Conservation (phyloP, 2,888 invertebrate genomes). For the Yponomeuta evonymella region DNA sequence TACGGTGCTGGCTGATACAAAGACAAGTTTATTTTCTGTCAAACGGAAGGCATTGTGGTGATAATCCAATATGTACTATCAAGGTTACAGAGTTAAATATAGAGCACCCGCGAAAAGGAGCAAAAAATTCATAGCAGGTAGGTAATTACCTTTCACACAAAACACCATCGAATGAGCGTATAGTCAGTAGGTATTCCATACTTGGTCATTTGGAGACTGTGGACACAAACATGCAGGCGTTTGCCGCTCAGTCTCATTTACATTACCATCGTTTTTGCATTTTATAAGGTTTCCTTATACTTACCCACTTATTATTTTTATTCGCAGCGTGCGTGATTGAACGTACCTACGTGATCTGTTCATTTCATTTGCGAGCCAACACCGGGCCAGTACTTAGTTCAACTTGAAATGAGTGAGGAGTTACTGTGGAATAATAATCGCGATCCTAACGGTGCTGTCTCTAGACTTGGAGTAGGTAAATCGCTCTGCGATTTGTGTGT, state of each 20-base stretch:
- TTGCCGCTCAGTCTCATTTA: background rate
- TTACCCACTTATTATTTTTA: conserved; percentile 4
- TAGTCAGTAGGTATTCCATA: no score
- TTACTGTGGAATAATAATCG: conserved; percentile 17
- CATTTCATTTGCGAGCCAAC: background rate
- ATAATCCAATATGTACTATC: conserved; percentile 30
- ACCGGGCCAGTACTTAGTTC: background rate
- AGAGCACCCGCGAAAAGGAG: conserved; percentile 31
- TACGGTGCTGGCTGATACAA: no score
- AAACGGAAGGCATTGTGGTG: background rate
- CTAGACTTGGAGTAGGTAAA: background rate
- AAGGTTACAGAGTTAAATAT: conserved; percentile 46
- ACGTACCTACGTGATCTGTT: background rate
- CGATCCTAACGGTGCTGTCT: conserved; percentile 21
- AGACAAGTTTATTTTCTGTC: background rate
- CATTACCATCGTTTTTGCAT: background rate
- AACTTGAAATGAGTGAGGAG: background rate
- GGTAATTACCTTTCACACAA: conserved; percentile 42
- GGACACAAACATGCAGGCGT: background rate
- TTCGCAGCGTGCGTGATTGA: conserved; percentile 13
- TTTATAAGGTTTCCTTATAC: background rate
- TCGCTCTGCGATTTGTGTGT: background rate
- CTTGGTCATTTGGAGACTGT: background rate
- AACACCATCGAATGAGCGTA: background rate
- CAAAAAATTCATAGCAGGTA: conserved; percentile 13